These are phyloP conservation scores for Anguilla obscura DNA, from an alignment of 2,797 vertebrate species.

Conservation along the genomic window DNA sequence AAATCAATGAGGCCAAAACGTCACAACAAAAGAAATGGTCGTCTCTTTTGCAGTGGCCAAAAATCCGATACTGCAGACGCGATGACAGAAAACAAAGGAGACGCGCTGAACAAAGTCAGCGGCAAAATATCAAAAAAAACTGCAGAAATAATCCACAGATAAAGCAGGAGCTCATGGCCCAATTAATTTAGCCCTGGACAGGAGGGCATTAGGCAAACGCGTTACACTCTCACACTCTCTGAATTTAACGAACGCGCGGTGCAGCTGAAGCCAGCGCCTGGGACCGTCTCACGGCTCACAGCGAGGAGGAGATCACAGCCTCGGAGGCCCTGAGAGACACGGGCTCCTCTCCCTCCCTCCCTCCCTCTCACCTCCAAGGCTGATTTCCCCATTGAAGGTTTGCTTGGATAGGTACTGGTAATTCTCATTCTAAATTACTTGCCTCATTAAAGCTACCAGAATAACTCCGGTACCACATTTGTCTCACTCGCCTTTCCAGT, in stretches of 20 bases:
- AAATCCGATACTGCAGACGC: background rate
- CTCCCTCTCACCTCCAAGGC: background rate
- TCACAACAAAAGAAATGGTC: constrained; percentile 4
- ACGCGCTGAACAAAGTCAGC: background rate
- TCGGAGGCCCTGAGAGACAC: background rate
- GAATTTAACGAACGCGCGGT: background rate
- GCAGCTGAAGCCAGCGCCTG: background rate
- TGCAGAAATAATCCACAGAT: background rate
- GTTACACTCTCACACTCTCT: background rate
- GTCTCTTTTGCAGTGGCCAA: background rate
- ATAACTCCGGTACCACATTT: background rate
- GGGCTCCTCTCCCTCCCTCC: background rate
- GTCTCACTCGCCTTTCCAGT: background rate
- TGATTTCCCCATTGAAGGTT: background rate
- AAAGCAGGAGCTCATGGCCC: background rate
- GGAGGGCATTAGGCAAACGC: background rate
- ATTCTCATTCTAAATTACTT: constrained; percentile 18
- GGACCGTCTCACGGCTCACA: background rate
- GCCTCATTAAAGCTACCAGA: constrained; percentile 16
- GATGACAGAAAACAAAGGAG: background rate
- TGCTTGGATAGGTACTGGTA: constrained; percentile 9
- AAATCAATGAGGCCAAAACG: background rate
- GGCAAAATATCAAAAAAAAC: background rate
- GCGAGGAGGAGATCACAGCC: background rate
- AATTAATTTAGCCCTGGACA: background rate